Conservation (phyloP, 2,797 vertebrate species). For the Danio albolineatus region DNA sequence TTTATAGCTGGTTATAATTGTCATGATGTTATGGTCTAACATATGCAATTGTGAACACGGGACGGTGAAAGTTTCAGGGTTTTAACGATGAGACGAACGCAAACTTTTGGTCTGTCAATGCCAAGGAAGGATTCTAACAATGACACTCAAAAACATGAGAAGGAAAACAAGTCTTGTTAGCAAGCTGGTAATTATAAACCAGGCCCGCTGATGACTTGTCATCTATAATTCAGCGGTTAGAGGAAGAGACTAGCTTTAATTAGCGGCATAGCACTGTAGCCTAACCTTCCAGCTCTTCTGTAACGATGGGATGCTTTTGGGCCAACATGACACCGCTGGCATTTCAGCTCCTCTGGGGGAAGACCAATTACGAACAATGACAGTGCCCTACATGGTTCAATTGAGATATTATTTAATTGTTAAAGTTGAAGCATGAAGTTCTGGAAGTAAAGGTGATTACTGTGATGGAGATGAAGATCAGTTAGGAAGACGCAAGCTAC, state of each 20-base stretch:
- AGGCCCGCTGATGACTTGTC: conserved; percentile 76
- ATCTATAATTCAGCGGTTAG: conserved; percentile 73
- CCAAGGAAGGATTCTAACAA: conserved; percentile 36
- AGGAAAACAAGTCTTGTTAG: conserved; percentile 71
- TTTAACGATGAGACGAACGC: neutral
- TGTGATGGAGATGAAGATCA: conserved; percentile 27
- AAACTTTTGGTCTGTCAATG: conserved; percentile 41
- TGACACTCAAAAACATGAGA: conserved; percentile 40
- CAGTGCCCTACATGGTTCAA: conserved; percentile 53
- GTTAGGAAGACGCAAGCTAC: conserved; percentile 12
- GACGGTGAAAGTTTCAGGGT: neutral
- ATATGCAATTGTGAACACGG: no score
- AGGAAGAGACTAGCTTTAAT: conserved; percentile 77
- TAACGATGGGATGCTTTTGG: conserved; percentile 63
- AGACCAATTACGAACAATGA: conserved; percentile 58
- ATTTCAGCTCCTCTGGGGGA: conserved; percentile 56
- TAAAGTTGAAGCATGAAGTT: conserved; percentile 28
- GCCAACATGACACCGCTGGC: conserved; percentile 64
- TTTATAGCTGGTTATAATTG: no score
- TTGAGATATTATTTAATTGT: conserved; percentile 58
- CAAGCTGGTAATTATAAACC: conserved; percentile 71
- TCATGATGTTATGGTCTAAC: no score
- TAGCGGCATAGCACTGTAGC: conserved; percentile 66
- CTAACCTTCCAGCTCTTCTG: conserved; percentile 62
- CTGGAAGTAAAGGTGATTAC: conserved; percentile 27